Conservation (phyloP, 2,113 vertebrate species). For the Sakesphorus luctuosus region DNA sequence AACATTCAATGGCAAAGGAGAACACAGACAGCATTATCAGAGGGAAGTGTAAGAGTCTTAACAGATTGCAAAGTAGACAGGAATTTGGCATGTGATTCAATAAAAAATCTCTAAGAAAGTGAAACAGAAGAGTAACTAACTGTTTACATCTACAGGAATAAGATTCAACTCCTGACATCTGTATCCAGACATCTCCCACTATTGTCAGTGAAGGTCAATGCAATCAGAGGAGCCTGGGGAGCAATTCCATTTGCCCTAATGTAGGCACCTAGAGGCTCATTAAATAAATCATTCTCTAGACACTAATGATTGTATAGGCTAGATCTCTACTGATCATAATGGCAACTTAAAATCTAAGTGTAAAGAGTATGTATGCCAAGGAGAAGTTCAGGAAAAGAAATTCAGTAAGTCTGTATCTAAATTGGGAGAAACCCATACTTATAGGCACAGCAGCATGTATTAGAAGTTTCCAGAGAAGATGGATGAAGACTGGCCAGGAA, state of each 20-base stretch:
- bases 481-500: background rate
- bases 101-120: background rate
- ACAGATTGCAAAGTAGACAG: background rate
- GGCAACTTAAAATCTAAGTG: background rate
- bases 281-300: constrained; percentile 16
- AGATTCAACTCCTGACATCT: background rate
- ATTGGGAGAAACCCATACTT: background rate
- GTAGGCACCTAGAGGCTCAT: background rate
- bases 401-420: background rate
- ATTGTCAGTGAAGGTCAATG: background rate
- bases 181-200: background rate
- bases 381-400: background rate
- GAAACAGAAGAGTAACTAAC: background rate
- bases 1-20: background rate
- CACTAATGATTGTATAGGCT: background rate
- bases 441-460: rapidly evolving
- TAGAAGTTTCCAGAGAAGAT: background rate
- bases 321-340: background rate
- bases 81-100: background rate
- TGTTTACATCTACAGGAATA: background rate
- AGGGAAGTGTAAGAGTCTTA: background rate
- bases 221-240: background rate
- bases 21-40: background rate
- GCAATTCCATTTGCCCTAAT: background rate
- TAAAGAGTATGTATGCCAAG: background rate